A percentile compares a stretch with the other conserved stretches of the same genome.
Evolutionary conservation across 2,888 invertebrate genomes (phyloP).

Genomic region (Serripes groenlandicus): DNA sequence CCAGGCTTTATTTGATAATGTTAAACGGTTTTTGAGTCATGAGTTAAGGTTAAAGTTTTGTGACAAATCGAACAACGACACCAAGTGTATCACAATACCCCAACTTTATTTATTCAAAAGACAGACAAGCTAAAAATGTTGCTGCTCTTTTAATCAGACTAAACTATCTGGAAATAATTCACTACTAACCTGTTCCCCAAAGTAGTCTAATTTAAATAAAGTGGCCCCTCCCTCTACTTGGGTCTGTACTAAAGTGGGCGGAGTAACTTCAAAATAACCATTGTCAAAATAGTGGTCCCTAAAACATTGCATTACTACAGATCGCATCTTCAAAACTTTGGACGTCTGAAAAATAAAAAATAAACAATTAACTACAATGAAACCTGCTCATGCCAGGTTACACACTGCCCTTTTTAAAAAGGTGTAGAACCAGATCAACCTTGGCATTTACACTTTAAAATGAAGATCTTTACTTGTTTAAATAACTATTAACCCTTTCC

Average conservation of each 20-base stretch:
- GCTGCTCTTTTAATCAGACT: too few species aligned
- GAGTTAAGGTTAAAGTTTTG: too few species aligned
- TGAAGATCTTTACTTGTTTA: too few species aligned
- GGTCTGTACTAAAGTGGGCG: constrained; percentile 99
- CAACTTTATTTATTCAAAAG: too few species aligned
- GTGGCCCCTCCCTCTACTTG: constrained; percentile 99
- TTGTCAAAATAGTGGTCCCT: constrained; percentile 92
- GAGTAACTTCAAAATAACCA: constrained; percentile 96
- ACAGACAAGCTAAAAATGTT: too few species aligned
- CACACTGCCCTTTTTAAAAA: not conserved
- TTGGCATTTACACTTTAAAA: too few species aligned
- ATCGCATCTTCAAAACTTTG: constrained; percentile 95
- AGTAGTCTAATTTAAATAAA: constrained; percentile 92
- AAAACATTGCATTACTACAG: constrained; percentile 89
- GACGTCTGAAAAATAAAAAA: constrained; percentile 90
- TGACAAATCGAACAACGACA: too few species aligned
- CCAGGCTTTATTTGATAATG: too few species aligned
- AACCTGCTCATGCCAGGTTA: not conserved
- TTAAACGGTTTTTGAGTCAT: too few species aligned
- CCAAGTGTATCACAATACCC: too few species aligned
- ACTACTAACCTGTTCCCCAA: constrained; percentile 88
- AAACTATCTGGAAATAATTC: too few species aligned
- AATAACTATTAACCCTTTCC: too few species aligned
- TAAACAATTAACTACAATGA: not conserved
- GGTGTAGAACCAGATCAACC: not conserved